Evolutionary conservation across 2,888 invertebrate genomes (phyloP).

Genomic region (Antheraea assamensis): DNA sequence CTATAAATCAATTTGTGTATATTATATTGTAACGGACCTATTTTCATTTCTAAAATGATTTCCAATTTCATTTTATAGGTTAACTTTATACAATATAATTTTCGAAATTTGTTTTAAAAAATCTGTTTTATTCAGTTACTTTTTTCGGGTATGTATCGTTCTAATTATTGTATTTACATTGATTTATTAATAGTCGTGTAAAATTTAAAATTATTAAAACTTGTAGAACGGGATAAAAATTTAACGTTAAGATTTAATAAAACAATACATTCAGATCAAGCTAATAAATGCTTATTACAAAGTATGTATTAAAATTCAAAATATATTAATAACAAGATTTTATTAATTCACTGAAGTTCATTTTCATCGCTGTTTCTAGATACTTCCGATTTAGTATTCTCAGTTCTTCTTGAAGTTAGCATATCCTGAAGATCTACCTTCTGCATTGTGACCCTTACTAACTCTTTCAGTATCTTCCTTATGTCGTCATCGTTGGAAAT

Average conservation of each 20-base stretch:
- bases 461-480: conserved; percentile 69
- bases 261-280: not conserved
- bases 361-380: conserved; percentile 27
- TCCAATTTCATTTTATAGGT: not conserved
- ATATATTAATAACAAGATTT: not conserved
- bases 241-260: no score
- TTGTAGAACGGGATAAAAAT: no score
- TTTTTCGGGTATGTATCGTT: no score
- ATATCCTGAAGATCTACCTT: conserved; percentile 66
- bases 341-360: conserved; percentile 28
- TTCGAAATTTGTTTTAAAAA: no score
- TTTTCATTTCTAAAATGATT: not conserved
- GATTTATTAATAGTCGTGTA: no score
- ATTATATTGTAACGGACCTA: no score
- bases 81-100: no score
- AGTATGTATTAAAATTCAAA: not conserved
- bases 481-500: conserved; percentile 70
- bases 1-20: no score
- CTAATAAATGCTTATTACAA: not conserved
- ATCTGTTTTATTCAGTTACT: no score
- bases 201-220: no score
- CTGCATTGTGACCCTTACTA: conserved; percentile 74
- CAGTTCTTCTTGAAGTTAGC: conserved; percentile 39
- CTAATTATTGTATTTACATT: no score
- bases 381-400: conserved; percentile 14